Evolutionary conservation across 2,888 invertebrate genomes (phyloP), one percentile per base, ranked within the genome.

Genomic region (Schizaphis graminum): DNA sequence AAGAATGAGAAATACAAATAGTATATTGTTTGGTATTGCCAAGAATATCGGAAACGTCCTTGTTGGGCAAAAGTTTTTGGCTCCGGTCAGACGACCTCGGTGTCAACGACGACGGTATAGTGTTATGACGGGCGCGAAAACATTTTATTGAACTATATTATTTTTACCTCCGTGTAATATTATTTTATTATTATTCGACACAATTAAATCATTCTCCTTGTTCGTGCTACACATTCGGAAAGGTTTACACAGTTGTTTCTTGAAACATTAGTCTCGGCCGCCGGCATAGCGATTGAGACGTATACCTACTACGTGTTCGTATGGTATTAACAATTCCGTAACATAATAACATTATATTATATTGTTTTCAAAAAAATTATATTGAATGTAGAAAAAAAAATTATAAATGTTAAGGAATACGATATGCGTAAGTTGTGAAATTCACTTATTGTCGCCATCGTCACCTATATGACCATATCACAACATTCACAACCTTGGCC

Each of bases 191-290:
- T 91, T 77, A 49, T 91, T 91, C 8, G 35, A 91, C 91, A 91
- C 91, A 91, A 91, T 91, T 90, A 77, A 91, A 49, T 91, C 44
- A 91, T 77, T 91, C 77, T 47, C 90, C 67, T 90, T 67, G 67
- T 77, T 49, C 91, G 24, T 77, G 53, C 67, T 28, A 86, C 57
- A 91, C 28, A 91, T 85, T 84, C 44, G n/a, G 91, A 85, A 92
- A 92, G 89, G 67, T 84, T 56, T 89, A n/a, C n/a, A 56, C 53
- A 93, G 35, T 77, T 35, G 56, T 93, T 84, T 91, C 44, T 86
- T 47, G 67, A 85, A 77, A 93, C 88, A 89, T 93, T 93, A 87
- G 92, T 93, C 89, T 93, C 92, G 92, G 86, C 77, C 61, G 41
- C 26, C 67, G 35, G 92, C 53, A 53, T 91, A 84, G 41, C 53